Evolutionary conservation across 2,888 invertebrate genomes (phyloP).

Genomic region (Chaetogeoica ovagalla): DNA sequence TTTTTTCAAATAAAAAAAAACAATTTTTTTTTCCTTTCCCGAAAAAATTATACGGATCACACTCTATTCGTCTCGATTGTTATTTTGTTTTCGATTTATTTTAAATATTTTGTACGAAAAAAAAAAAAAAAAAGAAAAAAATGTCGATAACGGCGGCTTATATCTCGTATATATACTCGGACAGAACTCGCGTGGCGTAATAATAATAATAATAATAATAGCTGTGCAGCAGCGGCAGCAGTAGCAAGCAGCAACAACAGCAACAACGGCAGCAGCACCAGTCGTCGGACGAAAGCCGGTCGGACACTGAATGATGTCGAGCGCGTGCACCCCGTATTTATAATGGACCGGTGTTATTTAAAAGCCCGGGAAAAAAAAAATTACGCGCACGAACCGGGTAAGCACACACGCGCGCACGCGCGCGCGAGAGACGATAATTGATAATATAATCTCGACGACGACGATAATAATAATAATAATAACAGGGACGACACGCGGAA

Average conservation of each 20-base stretch:
- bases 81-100: too few relatives aligned
- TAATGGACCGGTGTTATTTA: conserved; percentile 42
- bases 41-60: neutral
- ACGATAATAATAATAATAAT: neutral
- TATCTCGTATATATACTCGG: too few relatives aligned
- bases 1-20: conserved; percentile 6
- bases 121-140: neutral
- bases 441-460: neutral
- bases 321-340: conserved; percentile 52
- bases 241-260: neutral
- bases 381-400: neutral
- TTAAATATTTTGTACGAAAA: too few relatives aligned
- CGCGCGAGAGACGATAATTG: neutral
- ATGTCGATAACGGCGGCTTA: too few relatives aligned
- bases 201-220: too few relatives aligned
- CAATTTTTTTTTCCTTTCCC: neutral
- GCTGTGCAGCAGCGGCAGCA: neutral
- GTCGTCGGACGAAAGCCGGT: conserved; percentile 43
- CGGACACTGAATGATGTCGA: conserved; percentile 42
- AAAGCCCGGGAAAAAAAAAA: conserved; percentile 43
- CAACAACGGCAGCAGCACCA: too few relatives aligned
- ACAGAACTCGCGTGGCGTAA: too few relatives aligned
- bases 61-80: too few relatives aligned
- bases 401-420: neutral
- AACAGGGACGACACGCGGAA: conserved; percentile 38